These are phyloP conservation scores for Nettapus auritus DNA, from an alignment of 2,113 vertebrate genomes.

Conservation along the genomic window DNA sequence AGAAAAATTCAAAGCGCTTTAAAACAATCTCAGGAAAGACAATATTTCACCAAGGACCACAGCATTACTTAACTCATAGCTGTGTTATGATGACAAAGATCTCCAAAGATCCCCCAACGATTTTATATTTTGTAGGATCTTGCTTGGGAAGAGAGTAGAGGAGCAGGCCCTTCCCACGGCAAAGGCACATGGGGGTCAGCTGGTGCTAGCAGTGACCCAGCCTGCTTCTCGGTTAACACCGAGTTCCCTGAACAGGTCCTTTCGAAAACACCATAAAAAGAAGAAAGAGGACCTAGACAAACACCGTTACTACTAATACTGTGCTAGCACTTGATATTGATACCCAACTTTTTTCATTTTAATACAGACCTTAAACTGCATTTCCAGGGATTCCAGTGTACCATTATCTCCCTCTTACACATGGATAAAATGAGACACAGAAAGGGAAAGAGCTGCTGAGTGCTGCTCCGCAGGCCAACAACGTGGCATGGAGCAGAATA, in stretches of 20 bases:
- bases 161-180: neutral
- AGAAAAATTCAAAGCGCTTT: neutral
- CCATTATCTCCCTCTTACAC: neutral
- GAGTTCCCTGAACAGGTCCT: neutral
- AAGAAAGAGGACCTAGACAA: neutral
- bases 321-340: neutral
- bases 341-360: neutral
- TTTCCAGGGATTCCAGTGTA: neutral
- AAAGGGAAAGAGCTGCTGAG: neutral
- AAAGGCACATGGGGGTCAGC: neutral
- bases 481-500: neutral
- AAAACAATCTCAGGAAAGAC: neutral
- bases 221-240: neutral
- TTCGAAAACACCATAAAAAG: neutral
- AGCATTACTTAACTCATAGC: neutral
- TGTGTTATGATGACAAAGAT: neutral
- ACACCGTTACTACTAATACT: neutral
- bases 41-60: neutral
- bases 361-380: neutral
- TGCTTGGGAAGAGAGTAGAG: neutral
- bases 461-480: fast-evolving
- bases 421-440: neutral
- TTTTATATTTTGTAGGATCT: neutral
- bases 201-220: neutral
- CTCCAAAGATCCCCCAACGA: neutral